These are phyloP conservation scores for Empis livida DNA, from an alignment of 2,888 invertebrate species.

Conservation along the genomic window DNA sequence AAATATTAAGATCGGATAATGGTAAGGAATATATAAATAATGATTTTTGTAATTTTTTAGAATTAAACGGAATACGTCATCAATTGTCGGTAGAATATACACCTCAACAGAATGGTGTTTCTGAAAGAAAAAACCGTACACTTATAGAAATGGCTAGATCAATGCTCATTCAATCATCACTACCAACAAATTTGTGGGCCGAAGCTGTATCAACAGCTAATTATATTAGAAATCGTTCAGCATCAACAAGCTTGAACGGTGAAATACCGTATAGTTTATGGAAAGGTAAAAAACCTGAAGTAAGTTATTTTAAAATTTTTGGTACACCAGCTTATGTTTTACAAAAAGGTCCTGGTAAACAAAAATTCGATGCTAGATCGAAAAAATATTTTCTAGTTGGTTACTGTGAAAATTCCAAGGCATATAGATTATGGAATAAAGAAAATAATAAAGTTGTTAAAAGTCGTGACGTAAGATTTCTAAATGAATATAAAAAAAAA, in stretches of 20 bases:
- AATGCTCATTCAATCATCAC: slow-evolving; percentile 15
- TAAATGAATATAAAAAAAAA: background rate
- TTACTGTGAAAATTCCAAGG: background rate
- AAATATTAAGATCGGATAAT: slow-evolving; percentile 15
- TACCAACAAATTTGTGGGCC: slow-evolving; percentile 16
- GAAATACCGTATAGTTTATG: background rate
- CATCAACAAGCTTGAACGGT: background rate
- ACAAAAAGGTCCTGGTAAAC: slow-evolving; percentile 4
- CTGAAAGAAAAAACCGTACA: slow-evolving; percentile 15
- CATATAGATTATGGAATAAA: background rate
- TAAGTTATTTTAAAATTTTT: background rate
- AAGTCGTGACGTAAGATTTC: background rate
- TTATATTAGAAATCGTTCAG: slow-evolving; percentile 3
- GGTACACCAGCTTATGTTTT: background rate
- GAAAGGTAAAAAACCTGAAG: background rate
- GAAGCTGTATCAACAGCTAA: slow-evolving; percentile 17
- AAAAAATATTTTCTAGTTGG: background rate
- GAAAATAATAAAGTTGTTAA: background rate
- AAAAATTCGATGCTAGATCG: slow-evolving; percentile 10
- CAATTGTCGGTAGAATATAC: slow-evolving; percentile 13
- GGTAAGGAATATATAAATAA: slow-evolving; percentile 15
- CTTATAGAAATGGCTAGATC: slow-evolving; percentile 16
- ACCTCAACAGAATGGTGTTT: slow-evolving; percentile 17
- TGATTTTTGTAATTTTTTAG: slow-evolving; percentile 9
- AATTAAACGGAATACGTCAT: slow-evolving; percentile 13